Evolutionary conservation across 2,113 vertebrate genomes (phyloP), one percentile per base, ranked within the genome.

Genomic region (Aviceda subcristata): DNA sequence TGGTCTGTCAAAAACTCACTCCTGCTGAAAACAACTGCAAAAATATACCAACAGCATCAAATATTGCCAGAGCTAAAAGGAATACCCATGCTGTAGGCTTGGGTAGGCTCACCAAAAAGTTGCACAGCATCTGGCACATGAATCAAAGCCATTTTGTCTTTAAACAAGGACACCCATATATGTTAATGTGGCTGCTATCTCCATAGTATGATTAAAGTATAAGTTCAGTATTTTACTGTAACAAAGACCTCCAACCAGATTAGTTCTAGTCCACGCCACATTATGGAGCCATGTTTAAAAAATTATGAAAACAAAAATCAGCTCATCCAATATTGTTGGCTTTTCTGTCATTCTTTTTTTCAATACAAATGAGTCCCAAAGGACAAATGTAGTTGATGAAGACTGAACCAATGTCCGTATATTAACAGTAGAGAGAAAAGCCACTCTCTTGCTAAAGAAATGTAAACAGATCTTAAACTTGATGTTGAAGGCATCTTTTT

Each of bases 381-480:
- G 21, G 56, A 38, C 5, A 90, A 93, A 69, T 17, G 10, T 23
- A 68, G 29, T 12, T 81, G 78, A 63, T 43, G 27, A 66, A 83
- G 46, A 63, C 7, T 57, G 34, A 86, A 55, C 12, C 19, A 60
- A 59, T 21, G 13, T 8, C 11, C 1, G 9, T 39, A 48, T 46
- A 43, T 11, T 12, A 91, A 55, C 15, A 57, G 62, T 17, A 75
- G 67, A 68, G 59, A 69, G 57, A 77, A 88, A 86, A 80, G 21
- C 6, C n/a, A 43, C 4, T 63, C 29, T 50, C 36, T 93, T 94
- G 91, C 39, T 86, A 56, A 71, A 67, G 57, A 73, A 80, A 66
- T 51, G 18, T 86, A 69, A 94, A 86, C 29, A 81, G 53, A 75
- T 75, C 57, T 94, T 85, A 64, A 91, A 77, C 34, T 83, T 83